These are phyloP conservation scores for Harpagoxenus sublaevis DNA, from an alignment of 2,888 invertebrate species.

Conservation along the genomic window DNA sequence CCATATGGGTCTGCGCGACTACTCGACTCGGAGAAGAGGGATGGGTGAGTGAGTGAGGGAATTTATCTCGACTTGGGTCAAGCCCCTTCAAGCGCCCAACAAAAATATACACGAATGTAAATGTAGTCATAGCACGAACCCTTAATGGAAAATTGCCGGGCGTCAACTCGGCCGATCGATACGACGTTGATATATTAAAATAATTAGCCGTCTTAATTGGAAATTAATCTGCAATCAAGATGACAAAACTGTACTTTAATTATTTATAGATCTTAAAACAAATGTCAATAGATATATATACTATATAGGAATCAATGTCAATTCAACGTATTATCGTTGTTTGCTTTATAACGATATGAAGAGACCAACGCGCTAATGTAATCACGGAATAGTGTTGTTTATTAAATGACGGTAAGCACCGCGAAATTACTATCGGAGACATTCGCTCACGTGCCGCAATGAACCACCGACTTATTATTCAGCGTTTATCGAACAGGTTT, in stretches of 20 bases:
- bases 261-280: neutral
- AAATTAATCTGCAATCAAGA: constrained; percentile 1
- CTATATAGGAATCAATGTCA: neutral
- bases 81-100: neutral
- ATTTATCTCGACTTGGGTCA: constrained; percentile 45
- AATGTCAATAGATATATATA: neutral
- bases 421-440: constrained; percentile 6
- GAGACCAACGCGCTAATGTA: neutral
- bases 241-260: no score
- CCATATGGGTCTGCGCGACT: constrained; percentile 1
- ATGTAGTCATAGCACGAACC: neutral
- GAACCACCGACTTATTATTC: constrained; percentile 79
- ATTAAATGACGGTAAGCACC: neutral
- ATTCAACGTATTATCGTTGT: neutral
- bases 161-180: neutral
- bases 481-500: constrained; percentile 81
- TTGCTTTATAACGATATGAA: neutral
- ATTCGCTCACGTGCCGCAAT: constrained; percentile 47
- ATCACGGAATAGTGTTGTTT: neutral
- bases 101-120: constrained; percentile 33
- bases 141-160: neutral
- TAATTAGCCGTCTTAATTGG: neutral
- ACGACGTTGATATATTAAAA: neutral
- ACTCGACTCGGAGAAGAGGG: constrained; percentile 20
- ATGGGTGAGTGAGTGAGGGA: constrained; percentile 13